These are phyloP conservation scores for Litocranius walleri DNA, from an alignment of 2,113 vertebrate genomes.

Conservation along the genomic window DNA sequence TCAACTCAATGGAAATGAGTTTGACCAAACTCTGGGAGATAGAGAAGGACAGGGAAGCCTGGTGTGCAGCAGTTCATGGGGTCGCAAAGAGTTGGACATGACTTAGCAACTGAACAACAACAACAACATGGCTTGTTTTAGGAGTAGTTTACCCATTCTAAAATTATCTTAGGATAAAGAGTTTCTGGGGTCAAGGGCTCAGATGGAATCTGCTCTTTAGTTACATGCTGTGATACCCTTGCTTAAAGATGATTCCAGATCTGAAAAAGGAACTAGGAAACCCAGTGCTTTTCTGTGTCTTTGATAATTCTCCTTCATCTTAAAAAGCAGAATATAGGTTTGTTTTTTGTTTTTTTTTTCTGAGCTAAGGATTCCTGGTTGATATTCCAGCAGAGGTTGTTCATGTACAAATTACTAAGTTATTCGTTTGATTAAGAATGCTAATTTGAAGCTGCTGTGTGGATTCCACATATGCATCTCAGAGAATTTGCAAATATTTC, in stretches of 20 bases:
- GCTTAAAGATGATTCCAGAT: neutral
- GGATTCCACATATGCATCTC: neutral
- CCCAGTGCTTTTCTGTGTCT: neutral
- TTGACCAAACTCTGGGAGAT: neutral
- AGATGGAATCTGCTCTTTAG: neutral
- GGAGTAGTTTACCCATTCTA: neutral
- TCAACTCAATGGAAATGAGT: neutral
- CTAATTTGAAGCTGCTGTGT: neutral
- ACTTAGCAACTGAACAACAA: neutral
- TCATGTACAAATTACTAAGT: conserved; percentile 21
- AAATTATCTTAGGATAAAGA: neutral
- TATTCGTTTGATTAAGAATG: conserved; percentile 52
- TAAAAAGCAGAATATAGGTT: neutral
- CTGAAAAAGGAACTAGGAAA: neutral
- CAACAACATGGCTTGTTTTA: neutral
- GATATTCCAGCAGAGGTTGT: neutral
- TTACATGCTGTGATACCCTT: neutral
- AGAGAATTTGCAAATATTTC: neutral
- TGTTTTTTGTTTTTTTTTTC: neutral
- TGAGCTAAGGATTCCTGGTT: neutral
- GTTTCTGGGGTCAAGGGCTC: neutral
- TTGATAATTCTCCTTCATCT: conserved; percentile 22
- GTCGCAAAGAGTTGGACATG: neutral
- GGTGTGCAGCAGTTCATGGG: neutral
- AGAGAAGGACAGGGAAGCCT: neutral